These are phyloP conservation scores for Mellivora capensis DNA, from an alignment of 2,113 vertebrate species.

Conservation along the genomic window DNA sequence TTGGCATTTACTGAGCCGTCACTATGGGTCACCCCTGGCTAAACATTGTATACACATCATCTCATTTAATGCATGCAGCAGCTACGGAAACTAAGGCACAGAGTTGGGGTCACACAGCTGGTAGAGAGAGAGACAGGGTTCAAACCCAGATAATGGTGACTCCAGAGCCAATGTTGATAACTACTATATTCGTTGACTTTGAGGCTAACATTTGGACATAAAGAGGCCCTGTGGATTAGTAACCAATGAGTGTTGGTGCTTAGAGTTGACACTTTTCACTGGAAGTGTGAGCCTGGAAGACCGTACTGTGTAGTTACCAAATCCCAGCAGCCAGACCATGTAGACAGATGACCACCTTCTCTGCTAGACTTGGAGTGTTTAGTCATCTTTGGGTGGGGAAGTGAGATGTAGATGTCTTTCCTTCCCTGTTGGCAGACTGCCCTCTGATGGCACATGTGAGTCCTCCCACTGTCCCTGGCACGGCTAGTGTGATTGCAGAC, in stretches of 20 bases:
- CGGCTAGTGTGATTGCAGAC: neutral
- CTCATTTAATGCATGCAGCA: neutral
- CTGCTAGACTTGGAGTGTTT: neutral
- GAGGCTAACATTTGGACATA: neutral
- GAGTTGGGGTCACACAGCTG: neutral
- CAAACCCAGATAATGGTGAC: neutral
- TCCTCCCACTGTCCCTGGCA: neutral
- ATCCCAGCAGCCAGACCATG: neutral
- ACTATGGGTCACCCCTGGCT: neutral
- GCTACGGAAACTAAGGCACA: neutral
- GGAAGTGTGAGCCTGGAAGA: constrained; percentile 2
- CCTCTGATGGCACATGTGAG: neutral
- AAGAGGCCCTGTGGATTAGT: neutral
- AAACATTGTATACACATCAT: neutral
- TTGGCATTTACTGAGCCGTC: neutral
- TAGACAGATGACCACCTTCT: constrained; percentile 39
- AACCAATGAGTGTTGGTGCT: neutral
- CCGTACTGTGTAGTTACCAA: neutral
- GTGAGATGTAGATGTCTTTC: neutral
- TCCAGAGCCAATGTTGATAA: neutral
- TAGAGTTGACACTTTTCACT: neutral
- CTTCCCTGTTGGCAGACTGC: neutral
- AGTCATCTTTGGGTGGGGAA: neutral
- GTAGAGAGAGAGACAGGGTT: constrained; percentile 15
- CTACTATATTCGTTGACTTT: neutral